Evolutionary conservation across 2,888 invertebrate genomes (phyloP).

Genomic region (Scaptomyza reducta): DNA sequence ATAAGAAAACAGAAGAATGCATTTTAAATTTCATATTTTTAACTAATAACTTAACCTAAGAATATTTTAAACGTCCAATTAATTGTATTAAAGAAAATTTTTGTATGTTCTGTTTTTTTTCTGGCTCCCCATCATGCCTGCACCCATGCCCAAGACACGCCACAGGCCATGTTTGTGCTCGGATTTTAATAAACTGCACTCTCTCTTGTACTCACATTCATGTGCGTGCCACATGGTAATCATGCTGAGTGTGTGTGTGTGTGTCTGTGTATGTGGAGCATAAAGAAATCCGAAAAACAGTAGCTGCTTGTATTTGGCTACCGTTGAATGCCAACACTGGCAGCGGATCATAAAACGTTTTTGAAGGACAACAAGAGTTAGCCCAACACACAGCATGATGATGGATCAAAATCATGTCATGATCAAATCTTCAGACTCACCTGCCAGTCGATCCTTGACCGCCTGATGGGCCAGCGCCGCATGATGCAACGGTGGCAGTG

Average conservation of each 20-base stretch:
- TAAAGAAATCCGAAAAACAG: conserved; percentile 32
- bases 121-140: neutral
- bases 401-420: conserved; percentile 1
- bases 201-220: conserved; percentile 3
- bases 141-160: conserved; percentile 4
- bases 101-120: neutral
- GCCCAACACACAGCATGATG: conserved; percentile 1
- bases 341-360: conserved; percentile 20
- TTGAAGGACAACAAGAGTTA: neutral
- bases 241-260: conserved; percentile 22
- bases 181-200: conserved; percentile 56
- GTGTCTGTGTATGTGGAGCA: conserved; percentile 2
- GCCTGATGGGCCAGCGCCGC: conserved; percentile 92
- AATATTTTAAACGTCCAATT: too few species aligned
- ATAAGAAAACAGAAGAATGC: too few species aligned
- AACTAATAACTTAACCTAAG: too few species aligned
- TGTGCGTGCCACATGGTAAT: conserved; percentile 68
- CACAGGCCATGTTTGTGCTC: conserved; percentile 5
- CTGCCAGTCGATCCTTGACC: conserved; percentile 92
- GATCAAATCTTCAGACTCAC: conserved; percentile 85
- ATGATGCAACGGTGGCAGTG: conserved; percentile 85
- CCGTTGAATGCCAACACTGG: conserved; percentile 34
- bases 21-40: too few species aligned
- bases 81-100: neutral
- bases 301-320: conserved; percentile 59